These are phyloP conservation scores for Alloscopus bannaensis DNA, from an alignment of 2,888 invertebrate species.

Conservation along the genomic window DNA sequence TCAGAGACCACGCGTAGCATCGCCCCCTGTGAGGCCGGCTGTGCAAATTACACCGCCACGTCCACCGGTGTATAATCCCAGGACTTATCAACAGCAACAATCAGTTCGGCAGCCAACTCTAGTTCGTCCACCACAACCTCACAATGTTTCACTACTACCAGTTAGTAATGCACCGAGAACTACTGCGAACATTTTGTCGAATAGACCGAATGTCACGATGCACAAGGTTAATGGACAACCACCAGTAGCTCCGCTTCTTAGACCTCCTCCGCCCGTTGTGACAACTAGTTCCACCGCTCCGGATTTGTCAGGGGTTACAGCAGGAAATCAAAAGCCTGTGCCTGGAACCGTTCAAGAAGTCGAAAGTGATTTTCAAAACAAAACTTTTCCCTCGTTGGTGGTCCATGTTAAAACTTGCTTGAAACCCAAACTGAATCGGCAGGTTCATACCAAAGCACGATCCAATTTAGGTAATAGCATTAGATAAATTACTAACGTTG, in stretches of 20 bases:
- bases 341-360: slow-evolving; percentile 46
- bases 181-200: no score
- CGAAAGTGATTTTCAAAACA: slow-evolving; percentile 74
- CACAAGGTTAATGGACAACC: no score
- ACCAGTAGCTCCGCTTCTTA: background rate
- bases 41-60: no score
- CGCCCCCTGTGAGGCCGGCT: no score
- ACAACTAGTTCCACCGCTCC: background rate
- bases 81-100: no score
- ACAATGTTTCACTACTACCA: no score
- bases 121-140: no score
- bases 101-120: no score
- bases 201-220: no score
- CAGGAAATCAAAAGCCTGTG: slow-evolving; percentile 50
- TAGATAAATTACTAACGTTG: background rate
- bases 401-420: slow-evolving; percentile 89
- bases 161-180: no score
- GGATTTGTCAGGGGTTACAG: slow-evolving; percentile 29
- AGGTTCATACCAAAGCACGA: slow-evolving; percentile 75
- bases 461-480: slow-evolving; percentile 75
- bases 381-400: slow-evolving; percentile 90
- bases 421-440: slow-evolving; percentile 78
- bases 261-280: background rate
- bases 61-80: no score
- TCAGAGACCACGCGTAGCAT: no score